Base-by-base conservation (phyloP, 2,113 vertebrate genomes). In the Mustelus asterias region DNA sequence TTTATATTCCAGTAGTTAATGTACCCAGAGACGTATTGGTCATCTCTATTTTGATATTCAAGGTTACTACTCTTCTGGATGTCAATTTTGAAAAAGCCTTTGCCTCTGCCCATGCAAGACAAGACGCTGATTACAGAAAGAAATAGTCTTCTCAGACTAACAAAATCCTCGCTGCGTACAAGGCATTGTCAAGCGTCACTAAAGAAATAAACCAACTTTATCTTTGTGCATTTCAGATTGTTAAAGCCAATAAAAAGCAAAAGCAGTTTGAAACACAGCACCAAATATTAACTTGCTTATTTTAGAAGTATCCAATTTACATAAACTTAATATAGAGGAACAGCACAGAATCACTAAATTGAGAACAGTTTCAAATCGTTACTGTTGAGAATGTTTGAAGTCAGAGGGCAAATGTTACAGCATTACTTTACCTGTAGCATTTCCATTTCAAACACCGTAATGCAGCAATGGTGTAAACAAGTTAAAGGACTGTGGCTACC, bases 311-410 rank as follows among this genome's bases (percentile, higher is more conserved):
- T 67, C 16, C 54, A 95, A 95, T 72, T 9, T 72, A 26, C 67
- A 29, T 16, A 44, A 72, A 29, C 29, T 48, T 76, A 72, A 54
- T 29, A 76, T 18, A 9, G 20, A 70, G 33, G 67, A 54, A 72
- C 6, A 72, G 37, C 13, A 18, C 26, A 44, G 26, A 24, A 54
- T 72, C 94, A 95, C 26, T 48, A 33, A 95, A 76, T 95, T 72
- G 54, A 95, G 41, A 11, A 94, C 67, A 54, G 67, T 48, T 95
- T 95, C 93, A 95, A 26, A 72, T 69, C 20, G 54, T 72, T 95
- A 72, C 69, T 54, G 67, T 95, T 72, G 69, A 95, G 69, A 72
- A 95, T 16, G 24, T 72, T 54, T 26, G 16, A 60, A 94, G 90
- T 67, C n/a, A 41, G 63, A 69, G 63, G 63, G n/a, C 22, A 94